phyloP scores from a whole-genome alignment of 53 echinoderm and acorn worm genomes.

The Echinarachnius parma region DNA sequence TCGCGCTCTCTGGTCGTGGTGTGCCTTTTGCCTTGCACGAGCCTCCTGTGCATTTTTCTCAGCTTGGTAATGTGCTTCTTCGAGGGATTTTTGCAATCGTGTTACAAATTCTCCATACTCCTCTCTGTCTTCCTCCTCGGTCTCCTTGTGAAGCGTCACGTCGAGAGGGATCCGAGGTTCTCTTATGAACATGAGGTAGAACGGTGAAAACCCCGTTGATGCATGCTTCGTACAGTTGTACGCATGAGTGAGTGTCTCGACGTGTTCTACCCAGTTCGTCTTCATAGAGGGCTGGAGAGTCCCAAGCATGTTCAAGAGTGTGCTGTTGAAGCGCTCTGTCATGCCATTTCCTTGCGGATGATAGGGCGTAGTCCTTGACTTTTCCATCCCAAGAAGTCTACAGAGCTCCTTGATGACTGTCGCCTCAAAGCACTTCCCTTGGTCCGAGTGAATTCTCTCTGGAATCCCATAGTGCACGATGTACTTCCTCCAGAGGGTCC shows the following conservation, averaged over 20 bases:
- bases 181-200: conserved; percentile 43
- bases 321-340: conserved; percentile 45
- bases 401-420: conserved; percentile 26
- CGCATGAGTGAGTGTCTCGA: conserved; percentile 31
- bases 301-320: conserved; percentile 41
- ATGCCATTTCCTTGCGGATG: conserved; percentile 40
- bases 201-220: conserved; percentile 42
- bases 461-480: conserved; percentile 36
- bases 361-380: conserved; percentile 36
- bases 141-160: neutral
- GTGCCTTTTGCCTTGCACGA: neutral
- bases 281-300: conserved; percentile 24
- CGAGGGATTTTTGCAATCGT: conserved; percentile 1
- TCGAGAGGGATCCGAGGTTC: conserved; percentile 27
- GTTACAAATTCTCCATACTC: neutral
- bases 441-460: conserved; percentile 32
- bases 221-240: conserved; percentile 40
- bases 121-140: neutral
- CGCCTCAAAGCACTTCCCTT: conserved; percentile 41
- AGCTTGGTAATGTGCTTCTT: neutral
- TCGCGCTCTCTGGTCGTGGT: conserved; percentile 2
- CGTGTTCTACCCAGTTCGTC: conserved; percentile 17
- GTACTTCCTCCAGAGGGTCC: conserved; percentile 22
- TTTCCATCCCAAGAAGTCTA: conserved; percentile 17
- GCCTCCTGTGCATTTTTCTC: neutral